Percentiles rank a stretch among this genome's conserved stretches.
These are phyloP conservation scores for Nautilus pompilius DNA, from an alignment of 1,140 invertebrate species.

Conservation along the genomic window DNA sequence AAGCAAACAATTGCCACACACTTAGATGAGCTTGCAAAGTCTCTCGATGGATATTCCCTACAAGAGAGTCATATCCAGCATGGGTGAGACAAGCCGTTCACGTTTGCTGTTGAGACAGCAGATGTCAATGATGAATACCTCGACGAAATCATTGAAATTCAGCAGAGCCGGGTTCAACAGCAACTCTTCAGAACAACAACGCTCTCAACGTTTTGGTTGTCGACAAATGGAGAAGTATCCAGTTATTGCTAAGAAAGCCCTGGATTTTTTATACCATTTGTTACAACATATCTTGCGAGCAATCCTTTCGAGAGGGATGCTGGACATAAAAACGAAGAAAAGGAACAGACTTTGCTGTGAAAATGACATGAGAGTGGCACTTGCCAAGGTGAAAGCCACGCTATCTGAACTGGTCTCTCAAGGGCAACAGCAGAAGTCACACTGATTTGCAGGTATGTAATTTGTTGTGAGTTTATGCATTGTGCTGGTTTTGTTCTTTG, in stretches of 20 bases:
- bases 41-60: not conserved
- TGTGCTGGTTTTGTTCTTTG: not conserved
- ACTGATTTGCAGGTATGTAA: not conserved
- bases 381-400: not conserved
- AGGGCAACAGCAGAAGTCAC: not conserved
- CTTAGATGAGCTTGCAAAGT: not conserved
- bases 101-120: not conserved
- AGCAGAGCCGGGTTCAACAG: not conserved
- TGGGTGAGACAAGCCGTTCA: not conserved
- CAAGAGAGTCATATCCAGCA: not conserved
- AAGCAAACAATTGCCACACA: not conserved
- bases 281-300: not conserved
- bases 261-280: not conserved
- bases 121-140: not conserved
- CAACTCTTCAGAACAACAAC: not conserved
- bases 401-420: not conserved
- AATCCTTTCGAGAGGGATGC: not conserved
- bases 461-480: not conserved
- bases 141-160: not conserved
- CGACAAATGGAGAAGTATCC: not conserved
- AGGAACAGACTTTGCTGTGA: not conserved
- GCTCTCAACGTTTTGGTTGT: not conserved
- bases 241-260: not conserved
- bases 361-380: not conserved
- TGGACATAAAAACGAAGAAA: not conserved